Evolutionary conservation across 1,140 invertebrate species (phyloP).

Genomic region (Diprion similis): DNA sequence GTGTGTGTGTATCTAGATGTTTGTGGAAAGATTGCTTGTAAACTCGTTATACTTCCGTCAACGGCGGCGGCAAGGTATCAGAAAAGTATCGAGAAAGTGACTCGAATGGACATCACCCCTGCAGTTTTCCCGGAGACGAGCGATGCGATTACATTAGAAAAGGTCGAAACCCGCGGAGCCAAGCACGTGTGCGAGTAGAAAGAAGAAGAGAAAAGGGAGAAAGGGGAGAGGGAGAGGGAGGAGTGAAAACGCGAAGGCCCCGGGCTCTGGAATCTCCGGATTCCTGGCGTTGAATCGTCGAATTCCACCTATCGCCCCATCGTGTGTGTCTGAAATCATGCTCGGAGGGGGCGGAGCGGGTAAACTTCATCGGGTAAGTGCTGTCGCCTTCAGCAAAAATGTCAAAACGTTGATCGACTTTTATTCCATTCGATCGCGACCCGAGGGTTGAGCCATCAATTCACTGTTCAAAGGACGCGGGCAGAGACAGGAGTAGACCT

Average conservation of each 20-base stretch:
- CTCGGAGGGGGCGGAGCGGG: neutral
- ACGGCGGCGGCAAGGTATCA: neutral
- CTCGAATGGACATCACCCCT: neutral
- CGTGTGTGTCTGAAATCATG: neutral
- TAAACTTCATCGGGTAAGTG: constrained; percentile 17
- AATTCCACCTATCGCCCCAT: constrained; percentile 16
- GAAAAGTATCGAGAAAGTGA: neutral
- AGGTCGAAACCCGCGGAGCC: too few relatives aligned
- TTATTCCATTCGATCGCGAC: constrained; percentile 13
- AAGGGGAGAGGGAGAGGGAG: neutral
- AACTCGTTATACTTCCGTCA: constrained; percentile 5
- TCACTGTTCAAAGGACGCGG: neutral
- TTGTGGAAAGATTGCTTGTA: neutral
- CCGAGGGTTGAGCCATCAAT: constrained; percentile 8
- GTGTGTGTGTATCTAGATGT: neutral
- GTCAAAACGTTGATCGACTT: constrained; percentile 19
- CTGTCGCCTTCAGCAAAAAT: constrained; percentile 14
- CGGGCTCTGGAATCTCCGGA: constrained; percentile 12
- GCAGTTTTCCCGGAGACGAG: neutral
- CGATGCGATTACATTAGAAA: neutral
- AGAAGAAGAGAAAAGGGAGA: neutral
- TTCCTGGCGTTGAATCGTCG: constrained; percentile 32
- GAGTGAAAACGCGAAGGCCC: neutral
- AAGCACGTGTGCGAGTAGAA: neutral
- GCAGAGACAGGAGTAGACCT: constrained; percentile 3